phyloP scores from a whole-genome alignment of 2,113 vertebrate species.

The Kryptolebias marmoratus region DNA sequence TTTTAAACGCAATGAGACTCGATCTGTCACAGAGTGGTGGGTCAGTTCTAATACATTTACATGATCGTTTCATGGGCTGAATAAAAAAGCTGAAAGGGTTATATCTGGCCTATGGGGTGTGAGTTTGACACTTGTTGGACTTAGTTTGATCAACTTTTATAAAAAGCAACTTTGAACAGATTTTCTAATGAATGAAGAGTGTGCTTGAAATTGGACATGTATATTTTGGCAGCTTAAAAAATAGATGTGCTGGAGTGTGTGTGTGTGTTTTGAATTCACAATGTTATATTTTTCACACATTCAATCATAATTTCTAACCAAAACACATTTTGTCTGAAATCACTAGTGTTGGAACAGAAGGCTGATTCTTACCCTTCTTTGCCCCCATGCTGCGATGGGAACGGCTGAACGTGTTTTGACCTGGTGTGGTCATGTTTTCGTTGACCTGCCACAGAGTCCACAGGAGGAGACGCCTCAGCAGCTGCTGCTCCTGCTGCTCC shows the following conservation, averaged over 20 bases:
- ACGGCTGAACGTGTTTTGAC: slow-evolving; percentile 40
- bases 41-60: too few relatives aligned
- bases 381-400: slow-evolving; percentile 85
- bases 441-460: slow-evolving; percentile 84
- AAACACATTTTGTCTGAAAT: slow-evolving; percentile 57
- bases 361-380: slow-evolving; percentile 80
- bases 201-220: too few relatives aligned
- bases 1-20: too few relatives aligned
- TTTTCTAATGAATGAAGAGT: too few relatives aligned
- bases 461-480: slow-evolving; percentile 88
- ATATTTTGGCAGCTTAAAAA: not conserved
- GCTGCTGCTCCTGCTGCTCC: slow-evolving; percentile 82
- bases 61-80: too few relatives aligned
- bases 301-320: slow-evolving; percentile 41
- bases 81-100: too few relatives aligned
- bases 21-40: too few relatives aligned
- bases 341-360: slow-evolving; percentile 65
- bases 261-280: not conserved
- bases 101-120: too few relatives aligned
- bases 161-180: too few relatives aligned
- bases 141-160: too few relatives aligned
- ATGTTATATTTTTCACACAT: not conserved
- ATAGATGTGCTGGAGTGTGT: not conserved
- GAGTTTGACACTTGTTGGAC: too few relatives aligned
- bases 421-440: slow-evolving; percentile 31